A percentile compares a stretch with the other conserved stretches of the same genome.
Conservation (phyloP, 2,888 invertebrate genomes). For the Ischnus inquisitorius region DNA sequence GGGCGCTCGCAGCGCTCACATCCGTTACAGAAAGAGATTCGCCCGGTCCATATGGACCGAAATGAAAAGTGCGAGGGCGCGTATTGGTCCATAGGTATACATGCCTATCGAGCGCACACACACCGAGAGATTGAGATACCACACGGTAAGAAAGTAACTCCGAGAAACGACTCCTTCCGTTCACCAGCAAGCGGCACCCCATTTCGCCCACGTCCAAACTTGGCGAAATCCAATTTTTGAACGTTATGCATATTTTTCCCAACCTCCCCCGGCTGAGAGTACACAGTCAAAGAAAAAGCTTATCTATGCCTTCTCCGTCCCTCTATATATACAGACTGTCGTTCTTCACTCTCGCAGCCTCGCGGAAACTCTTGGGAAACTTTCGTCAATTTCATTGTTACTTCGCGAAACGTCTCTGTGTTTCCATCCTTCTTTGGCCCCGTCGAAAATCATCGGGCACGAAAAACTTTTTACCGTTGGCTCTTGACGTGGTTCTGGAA, state of each 20-base stretch:
- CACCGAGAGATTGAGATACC: not conserved
- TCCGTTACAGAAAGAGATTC: conserved; percentile 44
- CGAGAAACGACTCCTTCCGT: conserved; percentile 20
- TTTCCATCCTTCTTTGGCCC: conserved; percentile 33
- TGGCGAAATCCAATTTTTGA: conserved; percentile 61
- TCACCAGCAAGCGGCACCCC: conserved; percentile 15
- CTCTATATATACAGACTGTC: not conserved
- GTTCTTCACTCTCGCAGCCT: conserved; percentile 1
- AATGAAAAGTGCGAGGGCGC: conserved; percentile 65
- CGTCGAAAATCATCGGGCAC: conserved; percentile 40
- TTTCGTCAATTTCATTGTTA: conserved; percentile 61
- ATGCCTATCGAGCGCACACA: conserved; percentile 22
- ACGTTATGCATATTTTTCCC: conserved; percentile 56
- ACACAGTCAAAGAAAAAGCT: conserved; percentile 1
- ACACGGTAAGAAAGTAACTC: not conserved
- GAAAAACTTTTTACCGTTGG: conserved; percentile 14
- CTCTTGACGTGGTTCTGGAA: conserved; percentile 11
- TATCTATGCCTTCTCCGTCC: conserved; percentile 28
- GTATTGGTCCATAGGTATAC: conserved; percentile 41
- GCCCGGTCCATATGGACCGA: conserved; percentile 51
- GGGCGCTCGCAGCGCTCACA: conserved; percentile 33
- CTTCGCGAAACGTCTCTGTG: conserved; percentile 47
- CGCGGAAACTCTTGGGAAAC: conserved; percentile 36
- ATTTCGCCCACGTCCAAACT: conserved; percentile 41
- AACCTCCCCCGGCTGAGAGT: not conserved